phyloP scores from a whole-genome alignment of 2,888 invertebrate genomes.

The Schizaphis graminum region DNA sequence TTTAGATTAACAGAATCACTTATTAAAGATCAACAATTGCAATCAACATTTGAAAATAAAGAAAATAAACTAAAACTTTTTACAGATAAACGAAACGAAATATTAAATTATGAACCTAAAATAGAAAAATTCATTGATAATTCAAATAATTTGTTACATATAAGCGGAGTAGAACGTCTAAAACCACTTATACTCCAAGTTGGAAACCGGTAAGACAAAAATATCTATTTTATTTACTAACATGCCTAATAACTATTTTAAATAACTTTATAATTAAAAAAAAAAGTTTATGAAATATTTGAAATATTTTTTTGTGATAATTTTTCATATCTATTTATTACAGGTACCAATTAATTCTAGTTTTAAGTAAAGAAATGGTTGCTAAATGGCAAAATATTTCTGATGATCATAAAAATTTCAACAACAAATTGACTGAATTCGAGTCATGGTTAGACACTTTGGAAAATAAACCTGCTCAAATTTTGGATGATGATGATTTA shows the following conservation, averaged over 20 bases:
- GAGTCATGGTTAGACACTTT: slow-evolving; percentile 84
- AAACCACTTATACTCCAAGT: slow-evolving; percentile 90
- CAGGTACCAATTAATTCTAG: slow-evolving; percentile 82
- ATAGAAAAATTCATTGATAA: slow-evolving; percentile 91
- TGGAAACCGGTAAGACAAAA: slow-evolving; percentile 71
- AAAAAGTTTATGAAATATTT: not conserved
- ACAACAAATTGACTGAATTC: slow-evolving; percentile 81
- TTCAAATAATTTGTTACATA: slow-evolving; percentile 87
- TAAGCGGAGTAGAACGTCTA: slow-evolving; percentile 86
- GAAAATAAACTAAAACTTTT: slow-evolving; percentile 79
- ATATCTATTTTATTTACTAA: not conserved
- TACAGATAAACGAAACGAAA: slow-evolving; percentile 81
- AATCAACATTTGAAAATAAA: slow-evolving; percentile 86
- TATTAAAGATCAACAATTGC: slow-evolving; percentile 88
- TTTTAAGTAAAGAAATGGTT: slow-evolving; percentile 87
- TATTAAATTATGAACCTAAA: slow-evolving; percentile 85
- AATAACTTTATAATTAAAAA: not conserved
- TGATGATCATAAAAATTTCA: slow-evolving; percentile 85
- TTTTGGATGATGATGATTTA: slow-evolving; percentile 75
- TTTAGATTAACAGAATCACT: slow-evolving; percentile 86
- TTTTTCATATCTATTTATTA: not conserved
- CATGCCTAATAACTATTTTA: not conserved
- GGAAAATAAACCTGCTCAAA: slow-evolving; percentile 79
- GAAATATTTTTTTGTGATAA: not conserved
- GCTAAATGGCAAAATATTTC: slow-evolving; percentile 87